Percentiles rank a stretch among this genome's conserved stretches.
Evolutionary conservation across 2,888 invertebrate species (phyloP).

Genomic region (Antitype chi): DNA sequence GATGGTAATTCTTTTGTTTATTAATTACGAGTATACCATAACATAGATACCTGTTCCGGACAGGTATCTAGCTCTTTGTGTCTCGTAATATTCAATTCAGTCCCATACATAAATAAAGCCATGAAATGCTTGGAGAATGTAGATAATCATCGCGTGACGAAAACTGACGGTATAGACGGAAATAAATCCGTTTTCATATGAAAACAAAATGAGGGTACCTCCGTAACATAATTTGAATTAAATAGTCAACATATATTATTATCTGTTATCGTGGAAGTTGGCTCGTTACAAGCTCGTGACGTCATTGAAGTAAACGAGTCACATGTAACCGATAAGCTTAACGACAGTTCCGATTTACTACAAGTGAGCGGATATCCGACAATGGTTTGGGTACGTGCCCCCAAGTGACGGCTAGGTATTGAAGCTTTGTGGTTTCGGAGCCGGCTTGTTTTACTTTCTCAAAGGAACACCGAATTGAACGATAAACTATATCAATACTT

Average conservation of each 20-base stretch:
- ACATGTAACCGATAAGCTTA: conserved; percentile 79
- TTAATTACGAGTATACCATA: conserved; percentile 17
- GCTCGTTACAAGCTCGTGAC: conserved; percentile 73
- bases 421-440: conserved; percentile 48
- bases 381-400: conserved; percentile 71
- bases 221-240: conserved; percentile 59
- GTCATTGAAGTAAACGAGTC: conserved; percentile 71
- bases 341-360: conserved; percentile 79
- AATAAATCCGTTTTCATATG: conserved; percentile 28
- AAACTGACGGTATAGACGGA: conserved; percentile 43
- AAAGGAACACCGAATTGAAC: conserved; percentile 20
- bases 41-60: not conserved
- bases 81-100: conserved; percentile 44
- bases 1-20: conserved; percentile 1
- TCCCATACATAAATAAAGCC: conserved; percentile 55
- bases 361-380: conserved; percentile 70
- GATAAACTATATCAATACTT: conserved; percentile 24
- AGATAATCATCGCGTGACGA: conserved; percentile 60
- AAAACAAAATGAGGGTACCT: conserved; percentile 51
- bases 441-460: conserved; percentile 53
- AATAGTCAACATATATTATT: conserved; percentile 68
- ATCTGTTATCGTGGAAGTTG: conserved; percentile 72
- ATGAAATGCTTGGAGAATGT: conserved; percentile 43
- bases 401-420: conserved; percentile 42
- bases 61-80: not conserved